Base-by-base conservation (phyloP, 2,113 vertebrate species). In the Macroglossus sobrinus region DNA sequence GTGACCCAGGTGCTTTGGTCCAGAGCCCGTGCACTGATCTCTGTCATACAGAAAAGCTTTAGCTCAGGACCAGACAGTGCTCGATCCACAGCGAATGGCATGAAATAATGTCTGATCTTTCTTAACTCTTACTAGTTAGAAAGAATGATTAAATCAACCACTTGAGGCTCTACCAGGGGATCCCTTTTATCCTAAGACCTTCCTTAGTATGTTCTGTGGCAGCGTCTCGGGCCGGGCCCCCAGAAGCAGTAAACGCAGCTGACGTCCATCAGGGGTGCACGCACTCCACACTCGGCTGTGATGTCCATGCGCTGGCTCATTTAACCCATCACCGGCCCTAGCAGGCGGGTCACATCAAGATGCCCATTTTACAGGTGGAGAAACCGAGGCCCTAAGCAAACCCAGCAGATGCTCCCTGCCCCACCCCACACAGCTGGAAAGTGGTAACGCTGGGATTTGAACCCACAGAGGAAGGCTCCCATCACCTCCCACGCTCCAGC, bases 201-300 rank as follows among this genome's bases (percentile, higher is more conserved):
- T 85, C 45, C 47, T 11, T 1, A 2, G 26, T 40, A 3, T 22
- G 59, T 33, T 64, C 55, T 91, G 18, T 45, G 71, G n/a, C 43
- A 64, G 15, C 12, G 3, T 55, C 6, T 33, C 57, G 5, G 38
- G 13, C 38, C 13, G 63, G 11, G 30, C 57, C 26, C 53, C 33
- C 71, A 53, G 7, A 69, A 7, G 11, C 26, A 28, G 3, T 3
- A 38, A 50, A 7, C 38, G 30, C 0, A 18, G 18, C 50, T 21
- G 22, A 45, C 0, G 4, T 4, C 0, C 16, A 28, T 53, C 2
- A 38, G 47, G 3, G 0, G 12, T 4, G 22, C 7, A 13, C 2
- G 30, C 0, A 4, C n/a, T 5, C 0, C 4, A 13, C 13, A 11
- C 45, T 22, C 3, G 3, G 1, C 16, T 3, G 38, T 1, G 14